Evolutionary conservation across 1,140 invertebrate genomes (phyloP).

Genomic region (Drosophila miranda): DNA sequence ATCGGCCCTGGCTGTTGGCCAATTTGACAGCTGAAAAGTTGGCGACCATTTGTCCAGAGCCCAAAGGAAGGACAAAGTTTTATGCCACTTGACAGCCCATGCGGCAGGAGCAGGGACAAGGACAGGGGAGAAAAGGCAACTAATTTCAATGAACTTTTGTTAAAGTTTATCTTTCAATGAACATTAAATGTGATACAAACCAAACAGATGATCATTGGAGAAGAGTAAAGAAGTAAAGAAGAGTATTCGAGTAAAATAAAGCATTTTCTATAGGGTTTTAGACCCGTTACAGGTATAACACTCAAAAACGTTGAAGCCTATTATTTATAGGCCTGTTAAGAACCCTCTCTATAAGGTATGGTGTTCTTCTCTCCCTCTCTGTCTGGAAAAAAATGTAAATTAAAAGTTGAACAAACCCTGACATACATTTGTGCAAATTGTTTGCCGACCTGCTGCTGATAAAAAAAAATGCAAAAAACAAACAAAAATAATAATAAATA

Average conservation of each 20-base stretch:
- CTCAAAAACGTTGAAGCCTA: no score
- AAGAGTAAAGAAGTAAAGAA: no score
- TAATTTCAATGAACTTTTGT: constrained; percentile 47
- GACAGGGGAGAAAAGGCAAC: constrained; percentile 4
- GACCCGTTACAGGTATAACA: no score
- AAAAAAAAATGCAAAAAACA: constrained; percentile 29
- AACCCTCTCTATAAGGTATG: not conserved
- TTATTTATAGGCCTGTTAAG: not conserved
- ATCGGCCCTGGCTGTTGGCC: constrained; percentile 35
- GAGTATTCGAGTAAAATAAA: not conserved
- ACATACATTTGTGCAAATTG: constrained; percentile 27
- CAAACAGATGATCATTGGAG: not conserved
- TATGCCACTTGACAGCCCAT: constrained; percentile 4
- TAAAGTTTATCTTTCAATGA: constrained; percentile 43
- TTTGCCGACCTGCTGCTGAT: constrained; percentile 16
- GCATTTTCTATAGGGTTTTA: no score
- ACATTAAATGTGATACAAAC: constrained; percentile 13
- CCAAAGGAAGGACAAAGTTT: constrained; percentile 31
- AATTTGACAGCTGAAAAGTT: constrained; percentile 49
- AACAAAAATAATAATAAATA: no score
- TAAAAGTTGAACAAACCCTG: constrained; percentile 18
- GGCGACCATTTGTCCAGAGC: constrained; percentile 10
- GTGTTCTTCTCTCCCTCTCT: no score
- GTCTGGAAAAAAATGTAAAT: constrained; percentile 11
- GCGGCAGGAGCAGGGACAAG: not conserved